phyloP scores from a whole-genome alignment of 2,113 vertebrate genomes.

The Pelobates fuscus region DNA sequence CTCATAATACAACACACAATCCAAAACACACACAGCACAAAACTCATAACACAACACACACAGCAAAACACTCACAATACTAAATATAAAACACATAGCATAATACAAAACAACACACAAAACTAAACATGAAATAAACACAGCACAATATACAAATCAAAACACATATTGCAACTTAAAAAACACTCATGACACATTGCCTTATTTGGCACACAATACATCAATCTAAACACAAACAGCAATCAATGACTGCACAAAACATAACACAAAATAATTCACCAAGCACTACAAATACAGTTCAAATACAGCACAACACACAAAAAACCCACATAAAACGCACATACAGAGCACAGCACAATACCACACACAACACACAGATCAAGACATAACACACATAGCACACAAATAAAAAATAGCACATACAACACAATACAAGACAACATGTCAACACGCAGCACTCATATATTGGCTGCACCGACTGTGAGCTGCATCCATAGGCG shows the following conservation, averaged over 20 bases:
- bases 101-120: background rate
- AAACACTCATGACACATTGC: no score
- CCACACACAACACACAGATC: background rate
- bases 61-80: background rate
- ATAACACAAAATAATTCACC: background rate
- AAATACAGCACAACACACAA: background rate
- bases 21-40: background rate
- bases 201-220: no score
- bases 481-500: constrained; percentile 36
- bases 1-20: background rate
- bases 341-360: background rate
- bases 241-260: background rate
- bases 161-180: no score
- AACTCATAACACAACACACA: background rate
- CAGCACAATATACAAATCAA: background rate
- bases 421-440: no score
- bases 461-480: constrained; percentile 23
- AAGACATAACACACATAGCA: background rate
- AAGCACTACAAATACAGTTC: background rate
- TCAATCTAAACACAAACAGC: background rate
- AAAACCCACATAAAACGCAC: background rate
- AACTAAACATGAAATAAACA: background rate
- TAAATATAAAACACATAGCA: background rate
- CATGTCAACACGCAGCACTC: no score
- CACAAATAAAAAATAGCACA: background rate